Evolutionary conservation across 1,140 invertebrate species (phyloP), one percentile per base, ranked within the genome.

Genomic region (Neuroterus valhalla): DNA sequence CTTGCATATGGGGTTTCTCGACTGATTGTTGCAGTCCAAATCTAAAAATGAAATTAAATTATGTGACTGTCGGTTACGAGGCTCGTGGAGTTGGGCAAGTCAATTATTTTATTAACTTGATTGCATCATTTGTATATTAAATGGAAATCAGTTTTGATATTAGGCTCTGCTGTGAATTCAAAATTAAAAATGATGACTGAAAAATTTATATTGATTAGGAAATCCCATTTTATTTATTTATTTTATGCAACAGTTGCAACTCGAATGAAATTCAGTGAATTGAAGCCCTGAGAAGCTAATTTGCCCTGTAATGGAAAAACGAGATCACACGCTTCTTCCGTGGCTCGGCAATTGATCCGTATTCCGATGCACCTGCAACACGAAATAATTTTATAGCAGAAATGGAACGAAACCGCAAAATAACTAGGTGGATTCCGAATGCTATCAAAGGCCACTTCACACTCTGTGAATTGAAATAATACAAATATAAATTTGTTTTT

Each of bases 301-400:
- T 38, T 62, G 31, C 31, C n/a, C 14, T 23, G 23, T 15, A 3
- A 15, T 55, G 23, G 52, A 55, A 62, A 62, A 62, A 62, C 26
- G 26, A 62, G 55, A 62, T 62, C 55, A 62, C 55, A 62, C 55
- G 55, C 55, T 62, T 62, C 55, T 62, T 62, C 31, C 14, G 55
- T 26, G 23, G 3, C 55, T n/a, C 31, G 15, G 55, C 55, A 62
- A 62, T 62, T 62, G 55, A 62, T 62, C 26, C n/a, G 5, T 12
- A 62, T 62, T 62, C 12, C 55, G 31, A 31, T 31, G 55, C 55
- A 62, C 55, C 55, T 62, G 55, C 14, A 62, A 26, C 55, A 26
- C 23, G 23, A 62, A 62, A 62, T 62, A 62, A 62, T 62, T 62
- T 62, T 23, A 62, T 62, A 55, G 10, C 21, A 62, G 55, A 62